Evolutionary conservation across 1,140 invertebrate genomes (phyloP).

Genomic region (Vollenhovia emeryi): DNA sequence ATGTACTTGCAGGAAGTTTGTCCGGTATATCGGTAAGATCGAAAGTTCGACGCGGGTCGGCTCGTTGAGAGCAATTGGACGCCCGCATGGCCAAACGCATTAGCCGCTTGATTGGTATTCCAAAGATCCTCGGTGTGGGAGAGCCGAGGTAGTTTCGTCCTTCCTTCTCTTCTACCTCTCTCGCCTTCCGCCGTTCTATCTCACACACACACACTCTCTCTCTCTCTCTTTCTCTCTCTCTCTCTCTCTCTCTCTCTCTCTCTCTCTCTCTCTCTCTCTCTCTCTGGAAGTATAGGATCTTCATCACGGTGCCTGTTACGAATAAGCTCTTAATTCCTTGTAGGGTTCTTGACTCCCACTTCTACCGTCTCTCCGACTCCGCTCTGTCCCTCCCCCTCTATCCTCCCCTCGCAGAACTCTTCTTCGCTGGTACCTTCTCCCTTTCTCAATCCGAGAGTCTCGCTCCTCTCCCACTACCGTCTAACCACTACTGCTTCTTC

Average conservation of each 20-base stretch:
- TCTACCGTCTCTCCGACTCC: constrained; percentile 67
- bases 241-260: not conserved
- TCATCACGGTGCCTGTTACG: constrained; percentile 82
- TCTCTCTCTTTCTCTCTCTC: not conserved
- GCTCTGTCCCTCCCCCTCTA: not conserved
- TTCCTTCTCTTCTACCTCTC: constrained; percentile 10
- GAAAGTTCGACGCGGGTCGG: constrained; percentile 47
- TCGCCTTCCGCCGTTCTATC: constrained; percentile 36
- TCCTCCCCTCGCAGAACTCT: not conserved
- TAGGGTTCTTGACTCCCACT: constrained; percentile 81
- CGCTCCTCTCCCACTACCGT: constrained; percentile 55
- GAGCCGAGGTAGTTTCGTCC: constrained; percentile 62
- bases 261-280: not conserved
- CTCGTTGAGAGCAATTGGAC: constrained; percentile 79
- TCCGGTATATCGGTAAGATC: constrained; percentile 40
- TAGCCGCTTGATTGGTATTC: constrained; percentile 82
- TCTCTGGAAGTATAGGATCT: constrained; percentile 77
- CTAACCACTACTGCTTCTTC: constrained; percentile 50
- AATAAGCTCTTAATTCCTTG: constrained; percentile 84
- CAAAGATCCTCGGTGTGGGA: constrained; percentile 77
- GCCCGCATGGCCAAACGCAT: constrained; percentile 81
- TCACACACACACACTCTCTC: not conserved
- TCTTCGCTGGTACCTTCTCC: constrained; percentile 30
- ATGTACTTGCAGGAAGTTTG: constrained; percentile 32
- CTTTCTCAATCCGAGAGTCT: constrained; percentile 62